Percentiles rank a stretch among this genome's conserved stretches.
Conservation (phyloP, 2,888 invertebrate species). For the Clivina fossor region DNA sequence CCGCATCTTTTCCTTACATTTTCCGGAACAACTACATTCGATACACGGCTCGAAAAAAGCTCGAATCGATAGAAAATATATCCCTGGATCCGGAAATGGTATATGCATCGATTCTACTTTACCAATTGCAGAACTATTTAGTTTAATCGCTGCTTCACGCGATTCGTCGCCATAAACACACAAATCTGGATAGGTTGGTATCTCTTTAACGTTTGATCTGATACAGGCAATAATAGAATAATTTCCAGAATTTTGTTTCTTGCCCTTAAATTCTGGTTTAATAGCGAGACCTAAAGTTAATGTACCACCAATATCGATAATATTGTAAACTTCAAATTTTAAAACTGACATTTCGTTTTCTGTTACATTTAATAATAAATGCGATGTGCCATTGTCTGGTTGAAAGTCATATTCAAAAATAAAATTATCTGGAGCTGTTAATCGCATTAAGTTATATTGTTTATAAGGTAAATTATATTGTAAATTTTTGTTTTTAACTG, state of each 20-base stretch:
- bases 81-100: constrained; percentile 82
- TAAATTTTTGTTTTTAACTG: constrained; percentile 7
- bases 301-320: constrained; percentile 80
- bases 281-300: constrained; percentile 71
- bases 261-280: constrained; percentile 58
- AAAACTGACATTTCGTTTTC: constrained; percentile 65
- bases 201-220: constrained; percentile 59
- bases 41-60: constrained; percentile 64
- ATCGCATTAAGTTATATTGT: constrained; percentile 53
- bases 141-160: constrained; percentile 61
- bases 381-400: constrained; percentile 64
- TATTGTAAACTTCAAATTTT: constrained; percentile 69
- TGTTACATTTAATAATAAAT: constrained; percentile 68
- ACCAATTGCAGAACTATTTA: constrained; percentile 66
- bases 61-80: constrained; percentile 76
- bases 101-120: constrained; percentile 65
- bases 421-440: constrained; percentile 74
- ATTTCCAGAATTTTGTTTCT: constrained; percentile 40
- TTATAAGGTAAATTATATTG: constrained; percentile 42
- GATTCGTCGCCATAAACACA: constrained; percentile 58
- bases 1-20: constrained; percentile 45
- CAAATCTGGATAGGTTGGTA: constrained; percentile 64
- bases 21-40: constrained; percentile 48
- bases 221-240: constrained; percentile 64
- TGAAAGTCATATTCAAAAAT: constrained; percentile 74